phyloP scores from a whole-genome alignment of 2,888 invertebrate genomes.

The Heliothis peltigera region DNA sequence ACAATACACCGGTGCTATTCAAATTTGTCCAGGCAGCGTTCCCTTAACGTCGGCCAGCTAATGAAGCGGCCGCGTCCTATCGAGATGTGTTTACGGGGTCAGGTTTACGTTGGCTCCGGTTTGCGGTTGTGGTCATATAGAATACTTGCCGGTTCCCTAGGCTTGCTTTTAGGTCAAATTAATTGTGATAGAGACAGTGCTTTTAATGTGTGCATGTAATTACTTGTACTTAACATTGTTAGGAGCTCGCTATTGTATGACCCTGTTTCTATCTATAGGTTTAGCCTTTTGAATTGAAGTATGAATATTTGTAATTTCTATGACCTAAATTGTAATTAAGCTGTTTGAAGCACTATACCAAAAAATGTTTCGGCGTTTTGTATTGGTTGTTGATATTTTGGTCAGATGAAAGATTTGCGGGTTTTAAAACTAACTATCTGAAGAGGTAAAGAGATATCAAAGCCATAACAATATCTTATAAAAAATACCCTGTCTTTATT shows the following conservation, averaged over 20 bases:
- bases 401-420: too few relatives aligned
- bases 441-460: too few relatives aligned
- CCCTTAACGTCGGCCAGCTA: slow-evolving; percentile 36
- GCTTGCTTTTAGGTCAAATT: not conserved
- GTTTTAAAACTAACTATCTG: too few relatives aligned
- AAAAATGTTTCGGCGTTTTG: too few relatives aligned
- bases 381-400: too few relatives aligned
- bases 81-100: slow-evolving; percentile 44
- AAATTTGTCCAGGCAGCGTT: slow-evolving; percentile 45
- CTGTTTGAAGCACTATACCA: too few relatives aligned
- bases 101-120: slow-evolving; percentile 30
- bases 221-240: not conserved
- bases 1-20: slow-evolving; percentile 37
- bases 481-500: too few relatives aligned
- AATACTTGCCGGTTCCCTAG: slow-evolving; percentile 6
- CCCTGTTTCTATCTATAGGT: too few relatives aligned
- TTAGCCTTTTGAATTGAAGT: not conserved
- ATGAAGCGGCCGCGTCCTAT: slow-evolving; percentile 41
- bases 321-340: too few relatives aligned
- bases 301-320: too few relatives aligned
- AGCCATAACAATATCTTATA: too few relatives aligned
- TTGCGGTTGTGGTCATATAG: slow-evolving; percentile 34
- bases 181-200: not conserved
- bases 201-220: not conserved
- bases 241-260: not conserved